Conservation (phyloP, 1,140 invertebrate species). For the Scaptomyza hsui region DNA sequence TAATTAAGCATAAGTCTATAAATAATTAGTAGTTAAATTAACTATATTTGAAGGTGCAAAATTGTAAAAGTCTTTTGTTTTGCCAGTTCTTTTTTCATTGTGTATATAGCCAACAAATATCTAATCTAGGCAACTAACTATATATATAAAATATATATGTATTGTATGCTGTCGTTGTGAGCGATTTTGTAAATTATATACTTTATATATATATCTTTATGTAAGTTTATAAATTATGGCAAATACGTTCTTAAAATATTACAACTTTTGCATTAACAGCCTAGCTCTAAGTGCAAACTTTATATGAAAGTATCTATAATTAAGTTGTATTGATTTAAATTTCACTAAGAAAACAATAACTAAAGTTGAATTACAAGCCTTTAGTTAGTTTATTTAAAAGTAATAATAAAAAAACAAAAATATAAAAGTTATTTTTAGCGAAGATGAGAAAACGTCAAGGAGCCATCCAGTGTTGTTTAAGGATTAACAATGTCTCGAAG, state of each 20-base stretch:
- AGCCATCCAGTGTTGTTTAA: no score
- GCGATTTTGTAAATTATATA: constrained; percentile 68
- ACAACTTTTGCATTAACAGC: constrained; percentile 2
- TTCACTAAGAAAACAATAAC: constrained; percentile 50
- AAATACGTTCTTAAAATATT: constrained; percentile 53
- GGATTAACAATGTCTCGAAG: no score
- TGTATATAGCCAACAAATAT: constrained; percentile 52
- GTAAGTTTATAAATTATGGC: constrained; percentile 56
- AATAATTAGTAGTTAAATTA: background rate
- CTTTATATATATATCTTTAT: constrained; percentile 42
- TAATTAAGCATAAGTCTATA: background rate
- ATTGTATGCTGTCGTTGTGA: constrained; percentile 53
- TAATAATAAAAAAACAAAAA: constrained; percentile 63
- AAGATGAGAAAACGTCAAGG: constrained; percentile 18
- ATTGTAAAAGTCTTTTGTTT: constrained; percentile 2
- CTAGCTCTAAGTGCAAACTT: constrained; percentile 9
- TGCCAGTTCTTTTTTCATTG: constrained; percentile 29
- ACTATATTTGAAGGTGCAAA: background rate
- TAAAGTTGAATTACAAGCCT: constrained; percentile 71
- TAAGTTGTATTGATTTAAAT: constrained; percentile 18
- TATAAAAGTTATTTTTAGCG: background rate
- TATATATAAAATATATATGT: constrained; percentile 48
- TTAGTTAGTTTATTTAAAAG: constrained; percentile 81
- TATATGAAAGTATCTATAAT: constrained; percentile 16
- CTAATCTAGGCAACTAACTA: constrained; percentile 26